Evolutionary conservation across 2,113 vertebrate species (phyloP), one percentile per base, ranked within the genome.

Genomic region (Sterrhoptilus dennistouni): DNA sequence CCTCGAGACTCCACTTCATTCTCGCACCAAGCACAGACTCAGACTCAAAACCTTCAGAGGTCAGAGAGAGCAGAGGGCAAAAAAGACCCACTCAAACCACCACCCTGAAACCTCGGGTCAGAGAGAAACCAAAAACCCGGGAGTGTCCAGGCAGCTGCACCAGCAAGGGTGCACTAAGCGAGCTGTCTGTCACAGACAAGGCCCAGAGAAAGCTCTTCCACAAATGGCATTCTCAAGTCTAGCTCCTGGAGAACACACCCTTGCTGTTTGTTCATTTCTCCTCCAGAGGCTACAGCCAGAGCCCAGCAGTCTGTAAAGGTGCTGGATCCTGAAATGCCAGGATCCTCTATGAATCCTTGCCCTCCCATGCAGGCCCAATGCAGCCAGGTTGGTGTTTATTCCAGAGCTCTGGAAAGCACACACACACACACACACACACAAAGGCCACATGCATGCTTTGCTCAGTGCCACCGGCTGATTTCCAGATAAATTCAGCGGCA

Each of bases 371-470:
- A 59, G 49, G 44, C 47, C 25, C 16, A 7, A 7, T 0, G 1
- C 7, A 31, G 61, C 49, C 5, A 0, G 9, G 49, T 44, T 36
- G n/a, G 6, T 44, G 25, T 15, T 83, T 40, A 75, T 19, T 66
- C 11, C 35, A 65, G 45, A 44, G 52, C n/a, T 52, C 40, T 38
- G 50, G 29, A 47, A 79, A 29, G 18, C 24, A 35, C 14, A 7
- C 2, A 4, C 3, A 6, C 2, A 5, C 29, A 49, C 14, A 7
- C 2, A 4, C 3, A 6, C 2, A 5, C 3, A 38, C 13, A 50
- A 3, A 4, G 38, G 28, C 23, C 14, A 59, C 28, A 2, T 0
- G 35, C 47, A 42, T 17, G 15, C 24, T 84, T 27, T 65, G 59
- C 28, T 72, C 33, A 29, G n/a, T 0, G 0, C 59, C 42, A 23